Base-by-base conservation (phyloP, 2,113 vertebrate genomes). In the Okapia johnstoni region DNA sequence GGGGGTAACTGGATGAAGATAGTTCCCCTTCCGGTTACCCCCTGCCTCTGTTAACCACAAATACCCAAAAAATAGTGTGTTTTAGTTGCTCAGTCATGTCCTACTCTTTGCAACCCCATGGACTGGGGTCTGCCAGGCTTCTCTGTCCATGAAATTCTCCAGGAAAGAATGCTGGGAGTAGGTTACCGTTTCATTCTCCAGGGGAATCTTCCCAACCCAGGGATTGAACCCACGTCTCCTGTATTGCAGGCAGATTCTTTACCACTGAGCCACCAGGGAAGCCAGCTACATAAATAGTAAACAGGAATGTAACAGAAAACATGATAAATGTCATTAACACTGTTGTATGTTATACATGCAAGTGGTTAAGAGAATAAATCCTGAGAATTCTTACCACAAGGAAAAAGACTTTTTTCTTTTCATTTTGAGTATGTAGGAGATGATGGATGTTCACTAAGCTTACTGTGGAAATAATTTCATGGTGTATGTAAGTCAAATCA, bases 221-320 rank as follows among this genome's bases (percentile, higher is more conserved):
- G 36, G 5, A 23, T 0, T 40, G 66, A 73, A 25, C 36, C 36
- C 0, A 0, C 1, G 0, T 70, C 66, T 40, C n/a, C 19, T 23
- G n/a, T 10, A 70, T 40, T 12, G 21, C n/a, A 73, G 36, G 66
- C n/a, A 73, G 36, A 40, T 73, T 73, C 36, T 73, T 73, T 13
- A 73, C 36, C 36, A 23, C 36, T 73, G 66, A 40, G 11, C 66
- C n/a, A 40, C 66, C 66, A 73, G n/a, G 36, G n/a, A 73, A 40
- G n/a, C 66, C 66, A 40, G 3, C 2, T 25, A 12, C 0, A 0
- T 66, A 66, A 66, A n/a, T 2, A 19, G 21, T 25, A 73, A 5
- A 73, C 6, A 55, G 21, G 52, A 55, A 40, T 6, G n/a, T 55
- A 84, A 84, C n/a, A 23, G 23, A 55, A 14, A 26, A 84, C 12